Conservation (phyloP, 2,113 vertebrate genomes). For the Amphilophus citrinellus region DNA sequence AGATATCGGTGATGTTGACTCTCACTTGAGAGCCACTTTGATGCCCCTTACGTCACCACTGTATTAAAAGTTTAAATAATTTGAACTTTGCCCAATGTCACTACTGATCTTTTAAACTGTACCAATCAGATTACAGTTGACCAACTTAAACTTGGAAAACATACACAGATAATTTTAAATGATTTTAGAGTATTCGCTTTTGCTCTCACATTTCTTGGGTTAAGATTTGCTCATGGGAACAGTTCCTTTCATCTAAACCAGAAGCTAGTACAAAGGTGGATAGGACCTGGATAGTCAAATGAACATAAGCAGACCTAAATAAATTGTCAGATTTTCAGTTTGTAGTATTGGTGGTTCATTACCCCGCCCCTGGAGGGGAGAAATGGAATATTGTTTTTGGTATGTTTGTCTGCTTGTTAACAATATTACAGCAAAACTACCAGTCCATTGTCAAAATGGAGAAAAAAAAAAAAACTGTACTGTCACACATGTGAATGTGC, state of each 20-base stretch:
- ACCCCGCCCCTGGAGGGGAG: too few relatives aligned
- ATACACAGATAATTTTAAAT: neutral
- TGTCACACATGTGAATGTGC: too few relatives aligned
- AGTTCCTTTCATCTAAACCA: neutral
- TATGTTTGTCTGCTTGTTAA: too few relatives aligned
- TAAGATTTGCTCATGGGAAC: neutral
- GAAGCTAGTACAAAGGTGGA: neutral
- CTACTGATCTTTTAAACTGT: neutral
- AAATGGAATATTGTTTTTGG: too few relatives aligned
- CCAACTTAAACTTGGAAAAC: neutral
- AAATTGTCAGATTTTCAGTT: conserved; percentile 23
- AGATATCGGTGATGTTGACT: neutral
- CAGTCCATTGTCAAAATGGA: too few relatives aligned
- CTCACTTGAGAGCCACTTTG: neutral
- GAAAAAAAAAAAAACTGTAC: too few relatives aligned
- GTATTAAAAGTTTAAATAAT: neutral
- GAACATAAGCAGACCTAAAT: conserved; percentile 13
- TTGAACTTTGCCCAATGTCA: neutral
- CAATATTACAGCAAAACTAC: too few relatives aligned
- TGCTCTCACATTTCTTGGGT: neutral
- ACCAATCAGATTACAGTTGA: neutral
- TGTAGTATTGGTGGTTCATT: neutral
- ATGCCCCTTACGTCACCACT: neutral
- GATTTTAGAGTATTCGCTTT: neutral
- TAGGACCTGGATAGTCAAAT: conserved; percentile 20